Evolutionary conservation across 2,888 invertebrate genomes (phyloP), one percentile per base, ranked within the genome.

Genomic region (Carabus problematicus): DNA sequence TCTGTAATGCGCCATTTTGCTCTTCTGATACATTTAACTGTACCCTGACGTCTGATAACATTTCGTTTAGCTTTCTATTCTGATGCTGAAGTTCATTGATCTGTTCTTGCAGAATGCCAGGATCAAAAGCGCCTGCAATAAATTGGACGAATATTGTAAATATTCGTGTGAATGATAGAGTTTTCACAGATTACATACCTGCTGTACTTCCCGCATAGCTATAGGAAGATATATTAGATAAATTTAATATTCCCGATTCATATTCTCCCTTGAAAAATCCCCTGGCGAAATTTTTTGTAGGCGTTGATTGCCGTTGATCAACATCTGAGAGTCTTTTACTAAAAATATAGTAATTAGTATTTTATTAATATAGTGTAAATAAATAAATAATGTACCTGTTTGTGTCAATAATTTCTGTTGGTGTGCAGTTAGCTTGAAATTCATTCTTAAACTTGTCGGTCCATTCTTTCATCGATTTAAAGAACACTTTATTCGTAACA

Each of bases 381-480:
- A 54, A 12, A 29, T 4, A 6, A 45, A 45, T 12, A 14, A 29
- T n/a, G 40, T 56, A 40, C n/a, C 45, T 39, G 8, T 3, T 56
- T 29, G 56, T 1, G n/a, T 56, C 39, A n/a, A 19, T 11, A n/a
- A n/a, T 29, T 29, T 29, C 40, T 39, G 56, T 14, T 7, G 67
- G 43, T 12, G 41, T 43, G 42, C 42, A 52, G 52, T n/a, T 60
- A 12, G 60, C 29, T 43, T 52, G 56, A 42, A 64, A 43, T 29
- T 56, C 56, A 64, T 70, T 72, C 43, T 70, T 62, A 29, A 78
- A 71, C 72, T 75, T 75, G 60, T 74, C 69, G 18, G 76, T 74
- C 79, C 79, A 79, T 56, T 74, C 73, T 45, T 69, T 73, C 77
- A 79, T 77, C 1, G 74, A 73, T 59, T 73, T 71, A 59, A 73